Evolutionary conservation across 2,797 vertebrate species (phyloP), one percentile per base, ranked within the genome.

Genomic region (Decapterus maruadsi): DNA sequence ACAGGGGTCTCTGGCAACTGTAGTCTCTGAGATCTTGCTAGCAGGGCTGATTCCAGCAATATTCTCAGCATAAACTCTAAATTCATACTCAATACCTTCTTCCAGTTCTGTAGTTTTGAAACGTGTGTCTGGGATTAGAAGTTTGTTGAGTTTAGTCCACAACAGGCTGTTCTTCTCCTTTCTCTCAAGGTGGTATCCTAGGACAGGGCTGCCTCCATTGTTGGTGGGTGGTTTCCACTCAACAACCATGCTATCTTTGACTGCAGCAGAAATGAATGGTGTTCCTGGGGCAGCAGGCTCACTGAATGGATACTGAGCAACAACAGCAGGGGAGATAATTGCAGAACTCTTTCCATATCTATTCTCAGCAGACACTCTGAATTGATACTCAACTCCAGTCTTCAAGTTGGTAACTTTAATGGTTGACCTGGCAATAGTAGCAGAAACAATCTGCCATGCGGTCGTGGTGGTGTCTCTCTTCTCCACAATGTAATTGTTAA

Each of bases 81-180:
- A 99, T 93, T 99, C 98, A 91, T 99, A 99, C 86, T 99, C 97
- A 86, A 99, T 97, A 75, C 97, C 98, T 90, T 99, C 98, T 91
- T 99, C 98, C 80, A 99, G 96, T 22, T 97, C 96, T 14, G 95
- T 96, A 76, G 97, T 96, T 94, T 97, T 99, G 74, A 96, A 97
- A 87, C 95, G 96, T 77, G 96, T 93, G 42, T 99, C 98, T 85
- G 96, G 92, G 89, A 99, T 97, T 59, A 96, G 92, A 81, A 94
- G 94, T 78, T 97, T 99, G 84, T 99, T 99, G 77, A 97, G 91
- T 89, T 97, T 99, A 72, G 95, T 94, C 98, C 98, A 99, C 77
- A 99, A 93, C 80, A 99, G 96, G 78, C 98, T 99, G 87, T 98
- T 99, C 86, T 97, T 99, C 85, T 99, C 97, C 89, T 99, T 99